phyloP scores from a whole-genome alignment of 2,888 invertebrate species.

The Eustalomyia histrio region DNA sequence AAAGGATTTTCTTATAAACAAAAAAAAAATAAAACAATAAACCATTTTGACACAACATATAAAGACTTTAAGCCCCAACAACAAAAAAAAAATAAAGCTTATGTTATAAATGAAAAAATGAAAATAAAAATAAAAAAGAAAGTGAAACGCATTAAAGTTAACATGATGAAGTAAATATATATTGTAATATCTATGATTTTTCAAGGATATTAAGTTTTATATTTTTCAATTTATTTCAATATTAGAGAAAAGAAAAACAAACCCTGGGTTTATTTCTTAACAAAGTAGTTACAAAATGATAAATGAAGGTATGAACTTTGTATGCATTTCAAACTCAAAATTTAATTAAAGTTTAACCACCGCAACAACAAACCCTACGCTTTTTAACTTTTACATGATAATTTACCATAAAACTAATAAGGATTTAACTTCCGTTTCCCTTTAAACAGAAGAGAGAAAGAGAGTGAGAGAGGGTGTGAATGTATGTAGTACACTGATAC shows the following conservation, averaged over 20 bases:
- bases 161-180: not conserved
- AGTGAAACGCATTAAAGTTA: constrained; percentile 2
- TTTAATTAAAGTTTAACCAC: constrained; percentile 39
- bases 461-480: not conserved
- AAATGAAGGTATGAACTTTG: not conserved
- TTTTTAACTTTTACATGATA: constrained; percentile 16
- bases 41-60: constrained; percentile 26
- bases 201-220: constrained; percentile 12
- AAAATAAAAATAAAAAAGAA: constrained; percentile 6
- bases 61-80: constrained; percentile 23
- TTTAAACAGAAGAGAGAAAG: not conserved
- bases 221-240: not conserved
- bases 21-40: not conserved
- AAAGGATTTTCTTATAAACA: constrained; percentile 29
- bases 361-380: not conserved
- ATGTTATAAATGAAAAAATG: not conserved
- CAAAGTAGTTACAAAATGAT: not conserved
- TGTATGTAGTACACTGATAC: no score
- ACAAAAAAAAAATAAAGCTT: constrained; percentile 21
- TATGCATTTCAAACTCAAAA: constrained; percentile 13
- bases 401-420: constrained; percentile 46
- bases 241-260: not conserved
- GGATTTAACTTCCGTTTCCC: constrained; percentile 21
- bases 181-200: constrained; percentile 10
- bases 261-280: not conserved